Conservation (phyloP, 2,797 vertebrate genomes). For the Neopelma chrysocephalum region DNA sequence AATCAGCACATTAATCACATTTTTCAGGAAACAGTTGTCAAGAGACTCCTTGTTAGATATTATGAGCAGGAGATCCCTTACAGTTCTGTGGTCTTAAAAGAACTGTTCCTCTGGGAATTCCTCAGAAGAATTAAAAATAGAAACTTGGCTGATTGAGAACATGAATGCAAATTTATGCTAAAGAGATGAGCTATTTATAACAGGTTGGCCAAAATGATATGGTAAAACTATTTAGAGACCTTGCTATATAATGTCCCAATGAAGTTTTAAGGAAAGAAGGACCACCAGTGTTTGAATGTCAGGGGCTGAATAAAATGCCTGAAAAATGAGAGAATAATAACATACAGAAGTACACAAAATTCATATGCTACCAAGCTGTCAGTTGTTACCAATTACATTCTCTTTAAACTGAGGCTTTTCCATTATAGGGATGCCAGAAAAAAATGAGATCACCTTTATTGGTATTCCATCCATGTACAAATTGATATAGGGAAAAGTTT, state of each 20-base stretch:
- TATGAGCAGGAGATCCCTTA: not conserved
- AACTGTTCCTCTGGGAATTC: not conserved
- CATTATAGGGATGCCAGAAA: not conserved
- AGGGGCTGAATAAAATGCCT: not conserved
- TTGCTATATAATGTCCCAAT: not conserved
- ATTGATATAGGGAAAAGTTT: not conserved
- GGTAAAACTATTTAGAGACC: not conserved
- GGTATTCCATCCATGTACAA: not conserved
- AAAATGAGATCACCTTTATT: not conserved
- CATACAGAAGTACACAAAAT: not conserved
- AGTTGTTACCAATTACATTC: not conserved
- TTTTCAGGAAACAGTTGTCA: slow-evolving; percentile 1
- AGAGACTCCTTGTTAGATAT: not conserved
- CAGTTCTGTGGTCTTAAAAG: not conserved
- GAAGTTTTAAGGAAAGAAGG: not conserved
- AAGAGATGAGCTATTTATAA: not conserved
- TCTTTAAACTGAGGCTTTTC: not conserved
- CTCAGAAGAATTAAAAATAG: slow-evolving; percentile 28
- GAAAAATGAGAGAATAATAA: not conserved
- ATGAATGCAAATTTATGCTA: not conserved
- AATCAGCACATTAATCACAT: not conserved
- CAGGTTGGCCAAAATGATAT: not conserved
- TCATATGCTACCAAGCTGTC: not conserved
- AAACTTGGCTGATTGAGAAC: not conserved
- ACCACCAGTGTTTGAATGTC: not conserved